phyloP scores from a whole-genome alignment of 1,140 invertebrate species.

The Aphis craccivora region DNA sequence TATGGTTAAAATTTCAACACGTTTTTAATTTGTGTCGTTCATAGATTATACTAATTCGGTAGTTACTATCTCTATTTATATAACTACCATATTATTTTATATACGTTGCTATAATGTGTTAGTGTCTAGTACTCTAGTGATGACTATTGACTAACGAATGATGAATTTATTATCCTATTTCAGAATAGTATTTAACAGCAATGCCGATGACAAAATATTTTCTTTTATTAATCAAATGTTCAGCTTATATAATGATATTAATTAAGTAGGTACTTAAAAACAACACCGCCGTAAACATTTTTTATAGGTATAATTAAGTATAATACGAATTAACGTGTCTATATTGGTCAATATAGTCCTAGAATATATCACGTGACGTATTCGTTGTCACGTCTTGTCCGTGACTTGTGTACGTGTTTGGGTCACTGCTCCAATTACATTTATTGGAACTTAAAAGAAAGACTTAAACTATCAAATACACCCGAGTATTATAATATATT shows the following conservation, averaged over 20 bases:
- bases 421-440: not conserved
- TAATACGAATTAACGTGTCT: not conserved
- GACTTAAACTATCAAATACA: not conserved
- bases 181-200: not conserved
- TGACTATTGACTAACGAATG: not conserved
- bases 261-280: not conserved
- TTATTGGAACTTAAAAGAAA: not conserved
- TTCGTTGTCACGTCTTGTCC: not conserved
- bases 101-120: not conserved
- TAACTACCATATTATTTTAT: no score
- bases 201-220: not conserved
- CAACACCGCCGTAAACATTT: not conserved
- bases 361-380: not conserved
- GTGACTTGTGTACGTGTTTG: not conserved
- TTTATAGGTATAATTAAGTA: not conserved
- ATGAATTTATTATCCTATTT: not conserved
- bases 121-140: no score
- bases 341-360: not conserved
- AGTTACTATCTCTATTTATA: no score
- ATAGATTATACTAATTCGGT: no score
- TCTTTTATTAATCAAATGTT: not conserved
- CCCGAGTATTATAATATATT: no score
- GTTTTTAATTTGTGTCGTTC: not conserved
- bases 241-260: not conserved
- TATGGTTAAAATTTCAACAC: not conserved